Conservation (phyloP, 2,888 invertebrate genomes). For the Pollenia griseotomentosa region DNA sequence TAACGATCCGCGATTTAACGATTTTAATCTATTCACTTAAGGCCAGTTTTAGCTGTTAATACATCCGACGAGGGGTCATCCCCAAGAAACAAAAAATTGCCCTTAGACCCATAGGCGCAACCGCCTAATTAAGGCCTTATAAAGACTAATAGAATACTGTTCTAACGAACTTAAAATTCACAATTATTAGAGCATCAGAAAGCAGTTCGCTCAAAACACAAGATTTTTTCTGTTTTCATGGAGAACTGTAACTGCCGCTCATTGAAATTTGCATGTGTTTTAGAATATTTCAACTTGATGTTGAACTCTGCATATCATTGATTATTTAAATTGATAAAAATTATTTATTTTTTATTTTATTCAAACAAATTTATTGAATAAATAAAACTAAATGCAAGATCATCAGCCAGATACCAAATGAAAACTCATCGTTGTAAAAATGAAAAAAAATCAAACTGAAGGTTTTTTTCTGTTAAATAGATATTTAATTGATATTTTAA, state of each 20-base stretch:
- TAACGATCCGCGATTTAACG: too few relatives aligned
- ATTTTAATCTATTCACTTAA: too few relatives aligned
- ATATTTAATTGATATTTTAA: slow-evolving; percentile 48
- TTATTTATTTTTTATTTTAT: slow-evolving; percentile 35
- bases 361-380: slow-evolving; percentile 48
- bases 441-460: slow-evolving; percentile 2
- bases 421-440: slow-evolving; percentile 35
- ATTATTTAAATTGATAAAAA: slow-evolving; percentile 56
- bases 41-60: too few relatives aligned
- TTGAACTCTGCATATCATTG: slow-evolving; percentile 35
- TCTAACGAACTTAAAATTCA: too few relatives aligned
- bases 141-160: too few relatives aligned
- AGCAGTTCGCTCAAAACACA: too few relatives aligned
- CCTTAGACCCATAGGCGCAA: too few relatives aligned
- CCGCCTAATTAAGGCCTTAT: too few relatives aligned
- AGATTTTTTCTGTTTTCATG: too few relatives aligned
- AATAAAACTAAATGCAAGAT: slow-evolving; percentile 34
- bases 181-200: too few relatives aligned
- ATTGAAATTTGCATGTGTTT: not conserved
- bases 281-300: slow-evolving; percentile 29
- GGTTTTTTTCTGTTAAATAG: slow-evolving; percentile 3
- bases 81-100: too few relatives aligned
- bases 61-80: too few relatives aligned
- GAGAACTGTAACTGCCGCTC: not conserved
- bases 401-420: slow-evolving; percentile 2